Conservation (phyloP, 2,888 invertebrate genomes). For the Tupiocoris notatus region DNA sequence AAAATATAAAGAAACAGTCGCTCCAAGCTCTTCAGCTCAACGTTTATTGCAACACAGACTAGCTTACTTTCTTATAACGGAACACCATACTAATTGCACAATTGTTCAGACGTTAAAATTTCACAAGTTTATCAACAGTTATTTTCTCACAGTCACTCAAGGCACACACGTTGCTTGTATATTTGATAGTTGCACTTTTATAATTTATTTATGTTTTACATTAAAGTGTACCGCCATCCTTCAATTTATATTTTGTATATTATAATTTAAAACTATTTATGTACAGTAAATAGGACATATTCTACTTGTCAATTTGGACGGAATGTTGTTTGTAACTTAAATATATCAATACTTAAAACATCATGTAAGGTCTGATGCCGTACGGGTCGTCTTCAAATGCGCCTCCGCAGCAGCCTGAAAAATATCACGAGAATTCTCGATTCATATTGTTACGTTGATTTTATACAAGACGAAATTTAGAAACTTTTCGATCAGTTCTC, state of each 20-base stretch:
- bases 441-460: too few relatives aligned
- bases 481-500: too few relatives aligned
- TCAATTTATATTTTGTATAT: too few relatives aligned
- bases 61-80: too few relatives aligned
- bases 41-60: conserved; percentile 16
- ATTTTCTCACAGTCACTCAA: not conserved
- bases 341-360: conserved; percentile 3
- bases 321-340: not conserved
- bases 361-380: conserved; percentile 30
- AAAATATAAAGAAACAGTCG: conserved; percentile 46
- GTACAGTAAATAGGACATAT: not conserved
- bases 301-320: not conserved
- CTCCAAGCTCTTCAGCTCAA: conserved; percentile 26
- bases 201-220: too few relatives aligned
- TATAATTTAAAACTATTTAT: too few relatives aligned
- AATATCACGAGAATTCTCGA: conserved; percentile 5
- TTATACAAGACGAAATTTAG: too few relatives aligned
- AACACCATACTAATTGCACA: too few relatives aligned
- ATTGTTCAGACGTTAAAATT: too few relatives aligned
- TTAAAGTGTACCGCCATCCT: too few relatives aligned
- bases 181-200: too few relatives aligned
- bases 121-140: not conserved
- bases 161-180: too few relatives aligned
- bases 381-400: conserved; percentile 40
- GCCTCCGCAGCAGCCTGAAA: conserved; percentile 46